phyloP scores from a whole-genome alignment of 2,888 invertebrate genomes.

The Agrilus mali region DNA sequence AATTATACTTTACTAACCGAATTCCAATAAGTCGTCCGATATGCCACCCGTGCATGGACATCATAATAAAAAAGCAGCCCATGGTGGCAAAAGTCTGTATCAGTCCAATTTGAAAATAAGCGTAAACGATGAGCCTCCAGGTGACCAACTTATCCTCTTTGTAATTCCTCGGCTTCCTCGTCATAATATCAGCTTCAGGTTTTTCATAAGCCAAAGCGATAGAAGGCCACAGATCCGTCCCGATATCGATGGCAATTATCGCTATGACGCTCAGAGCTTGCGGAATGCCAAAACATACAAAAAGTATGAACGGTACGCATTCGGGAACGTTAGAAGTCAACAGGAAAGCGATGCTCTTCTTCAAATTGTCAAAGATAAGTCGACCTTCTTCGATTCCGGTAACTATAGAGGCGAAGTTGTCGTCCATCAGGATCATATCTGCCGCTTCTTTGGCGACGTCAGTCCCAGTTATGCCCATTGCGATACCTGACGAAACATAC shows the following conservation, averaged over 20 bases:
- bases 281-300: slow-evolving; percentile 44
- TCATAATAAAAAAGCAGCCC: slow-evolving; percentile 65
- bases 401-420: slow-evolving; percentile 77
- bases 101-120: slow-evolving; percentile 77
- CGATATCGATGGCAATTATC: slow-evolving; percentile 55
- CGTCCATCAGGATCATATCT: slow-evolving; percentile 76
- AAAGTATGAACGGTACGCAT: slow-evolving; percentile 63
- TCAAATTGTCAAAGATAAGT: slow-evolving; percentile 70
- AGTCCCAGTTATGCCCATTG: slow-evolving; percentile 64
- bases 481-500: slow-evolving; percentile 38
- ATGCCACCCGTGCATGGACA: slow-evolving; percentile 68
- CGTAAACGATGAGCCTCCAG: slow-evolving; percentile 27
- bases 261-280: slow-evolving; percentile 51
- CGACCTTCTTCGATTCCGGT: slow-evolving; percentile 73
- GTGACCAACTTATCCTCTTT: slow-evolving; percentile 42
- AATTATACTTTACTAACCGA: background rate
- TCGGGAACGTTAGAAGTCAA: slow-evolving; percentile 71
- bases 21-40: slow-evolving; percentile 40
- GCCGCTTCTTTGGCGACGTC: slow-evolving; percentile 76
- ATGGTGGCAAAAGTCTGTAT: slow-evolving; percentile 75
- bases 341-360: slow-evolving; percentile 71
- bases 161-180: slow-evolving; percentile 40
- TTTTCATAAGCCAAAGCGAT: slow-evolving; percentile 69
- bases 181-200: slow-evolving; percentile 66
- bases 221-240: slow-evolving; percentile 67